phyloP scores from a whole-genome alignment of 2,888 invertebrate species.

The Rotaria socialis region DNA sequence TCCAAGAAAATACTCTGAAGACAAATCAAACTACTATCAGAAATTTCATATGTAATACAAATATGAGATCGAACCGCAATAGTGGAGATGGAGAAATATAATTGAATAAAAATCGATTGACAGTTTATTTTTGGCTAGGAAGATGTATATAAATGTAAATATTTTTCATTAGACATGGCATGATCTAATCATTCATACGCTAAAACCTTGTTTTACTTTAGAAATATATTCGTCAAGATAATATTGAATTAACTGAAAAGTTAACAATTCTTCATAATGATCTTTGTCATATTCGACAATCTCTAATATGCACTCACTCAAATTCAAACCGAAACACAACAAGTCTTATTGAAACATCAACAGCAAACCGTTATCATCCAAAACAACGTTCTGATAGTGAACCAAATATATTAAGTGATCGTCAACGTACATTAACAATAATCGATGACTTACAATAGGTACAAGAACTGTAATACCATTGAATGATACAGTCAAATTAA shows the following conservation, averaged over 20 bases:
- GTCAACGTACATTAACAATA: neutral
- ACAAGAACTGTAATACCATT: conserved; percentile 56
- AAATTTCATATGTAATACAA: no score
- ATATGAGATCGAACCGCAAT: no score
- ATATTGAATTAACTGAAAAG: conserved; percentile 21
- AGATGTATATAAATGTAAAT: no score
- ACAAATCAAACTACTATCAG: no score
- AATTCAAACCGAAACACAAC: neutral
- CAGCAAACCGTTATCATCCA: neutral
- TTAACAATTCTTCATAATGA: neutral
- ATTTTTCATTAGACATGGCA: no score
- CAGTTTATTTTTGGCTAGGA: no score
- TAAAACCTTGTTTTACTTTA: neutral
- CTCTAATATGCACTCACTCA: neutral
- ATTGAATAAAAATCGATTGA: no score
- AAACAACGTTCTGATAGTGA: conserved; percentile 32
- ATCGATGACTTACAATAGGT: conserved; percentile 52
- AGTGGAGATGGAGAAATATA: no score
- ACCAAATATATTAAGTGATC: conserved; percentile 11
- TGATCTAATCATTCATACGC: no score
- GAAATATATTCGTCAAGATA: conserved; percentile 2
- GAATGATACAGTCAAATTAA: conserved; percentile 55
- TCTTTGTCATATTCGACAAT: conserved; percentile 13
- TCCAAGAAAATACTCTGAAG: no score
- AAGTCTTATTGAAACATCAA: conserved; percentile 8